Evolutionary conservation across 2,888 invertebrate species (phyloP).

Genomic region (Drosophila borborema): DNA sequence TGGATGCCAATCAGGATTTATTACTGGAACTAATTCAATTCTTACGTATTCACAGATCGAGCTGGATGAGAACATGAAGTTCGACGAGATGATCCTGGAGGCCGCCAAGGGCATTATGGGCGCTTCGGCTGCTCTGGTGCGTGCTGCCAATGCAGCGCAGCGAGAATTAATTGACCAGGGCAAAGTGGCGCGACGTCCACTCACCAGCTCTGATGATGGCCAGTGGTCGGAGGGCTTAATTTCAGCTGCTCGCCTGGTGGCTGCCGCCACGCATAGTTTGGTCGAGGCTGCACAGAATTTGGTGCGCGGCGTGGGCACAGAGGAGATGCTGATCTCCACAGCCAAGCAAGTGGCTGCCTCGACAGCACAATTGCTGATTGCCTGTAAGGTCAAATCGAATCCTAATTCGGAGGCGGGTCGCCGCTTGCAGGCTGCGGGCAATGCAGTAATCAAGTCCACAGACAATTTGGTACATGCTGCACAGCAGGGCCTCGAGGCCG

Average conservation of each 20-base stretch:
- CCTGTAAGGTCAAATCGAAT: constrained; percentile 99
- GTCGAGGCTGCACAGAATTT: constrained; percentile 99
- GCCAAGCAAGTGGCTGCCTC: constrained; percentile 98
- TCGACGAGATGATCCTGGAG: constrained; percentile 99
- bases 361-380: constrained; percentile 98
- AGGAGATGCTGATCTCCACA: constrained; percentile 98
- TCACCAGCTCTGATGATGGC: constrained; percentile 96
- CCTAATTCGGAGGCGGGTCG: constrained; percentile 97
- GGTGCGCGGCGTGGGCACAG: constrained; percentile 95
- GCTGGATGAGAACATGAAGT: constrained; percentile 95
- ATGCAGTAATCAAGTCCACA: constrained; percentile 98
- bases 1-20: no score
- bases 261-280: constrained; percentile 98
- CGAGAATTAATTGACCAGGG: constrained; percentile 97
- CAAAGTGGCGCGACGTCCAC: constrained; percentile 92
- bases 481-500: constrained; percentile 95
- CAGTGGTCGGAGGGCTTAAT: constrained; percentile 99
- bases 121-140: constrained; percentile 97
- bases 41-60: constrained; percentile 71
- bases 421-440: constrained; percentile 96
- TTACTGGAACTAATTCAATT: neutral
- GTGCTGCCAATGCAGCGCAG: constrained; percentile 98
- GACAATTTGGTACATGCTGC: constrained; percentile 98
- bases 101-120: constrained; percentile 99
- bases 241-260: constrained; percentile 97